Evolutionary conservation across 1,140 invertebrate genomes (phyloP).

Genomic region (Danaus plexippus): DNA sequence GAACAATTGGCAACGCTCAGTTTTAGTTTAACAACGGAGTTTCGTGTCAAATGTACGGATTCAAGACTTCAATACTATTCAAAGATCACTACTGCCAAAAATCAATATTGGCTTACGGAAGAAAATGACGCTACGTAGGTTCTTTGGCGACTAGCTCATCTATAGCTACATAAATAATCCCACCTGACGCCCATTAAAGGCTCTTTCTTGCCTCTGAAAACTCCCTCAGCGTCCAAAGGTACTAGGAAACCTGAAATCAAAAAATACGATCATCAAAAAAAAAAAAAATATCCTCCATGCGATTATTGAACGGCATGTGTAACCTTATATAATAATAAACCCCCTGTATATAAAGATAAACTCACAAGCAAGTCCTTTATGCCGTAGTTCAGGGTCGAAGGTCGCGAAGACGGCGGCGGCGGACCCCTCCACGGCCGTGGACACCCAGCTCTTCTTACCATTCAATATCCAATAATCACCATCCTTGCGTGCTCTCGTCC

Average conservation of each 20-base stretch:
- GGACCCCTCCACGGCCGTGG: slow-evolving; percentile 81
- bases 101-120: too few relatives aligned
- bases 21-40: too few relatives aligned
- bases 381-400: slow-evolving; percentile 79
- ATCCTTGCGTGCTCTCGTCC: slow-evolving; percentile 74
- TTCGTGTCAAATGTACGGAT: too few relatives aligned
- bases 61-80: too few relatives aligned
- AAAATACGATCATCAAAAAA: neutral
- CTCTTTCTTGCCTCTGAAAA: slow-evolving; percentile 60
- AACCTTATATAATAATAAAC: neutral
- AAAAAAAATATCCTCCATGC: too few relatives aligned
- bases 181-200: slow-evolving; percentile 60
- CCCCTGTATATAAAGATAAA: slow-evolving; percentile 4
- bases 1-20: too few relatives aligned
- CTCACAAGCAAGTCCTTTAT: slow-evolving; percentile 71
- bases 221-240: slow-evolving; percentile 67
- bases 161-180: slow-evolving; percentile 11
- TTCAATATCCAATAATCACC: slow-evolving; percentile 80
- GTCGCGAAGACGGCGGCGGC: slow-evolving; percentile 83
- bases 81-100: too few relatives aligned
- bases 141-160: too few relatives aligned
- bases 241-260: slow-evolving; percentile 66
- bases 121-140: too few relatives aligned
- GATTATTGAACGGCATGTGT: too few relatives aligned
- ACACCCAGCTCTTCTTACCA: slow-evolving; percentile 87